Evolutionary conservation across 2,797 vertebrate species (phyloP).

Genomic region (Bothrops alternatus): DNA sequence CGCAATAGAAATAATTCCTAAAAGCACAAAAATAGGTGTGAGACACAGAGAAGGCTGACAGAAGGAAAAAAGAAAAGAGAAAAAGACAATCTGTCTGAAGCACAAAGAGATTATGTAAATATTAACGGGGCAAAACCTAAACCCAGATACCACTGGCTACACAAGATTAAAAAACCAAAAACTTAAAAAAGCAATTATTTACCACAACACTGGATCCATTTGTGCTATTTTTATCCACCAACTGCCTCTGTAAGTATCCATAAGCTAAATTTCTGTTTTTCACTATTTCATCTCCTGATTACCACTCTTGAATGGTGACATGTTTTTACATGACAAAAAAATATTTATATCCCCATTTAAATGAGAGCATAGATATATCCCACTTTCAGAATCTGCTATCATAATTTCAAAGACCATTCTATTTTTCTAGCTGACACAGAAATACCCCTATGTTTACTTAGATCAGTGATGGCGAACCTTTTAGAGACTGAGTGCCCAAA

Average conservation of each 20-base stretch:
- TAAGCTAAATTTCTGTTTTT: constrained; percentile 46
- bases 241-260: constrained; percentile 41
- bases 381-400: not conserved
- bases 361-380: not conserved
- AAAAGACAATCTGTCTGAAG: constrained; percentile 15
- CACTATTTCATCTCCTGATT: not conserved
- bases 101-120: constrained; percentile 30
- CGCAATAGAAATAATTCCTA: not conserved
- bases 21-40: constrained; percentile 32
- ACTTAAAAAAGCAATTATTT: constrained; percentile 45
- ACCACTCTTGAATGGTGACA: constrained; percentile 12
- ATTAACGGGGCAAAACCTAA: constrained; percentile 47
- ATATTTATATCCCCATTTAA: not conserved
- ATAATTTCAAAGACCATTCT: not conserved
- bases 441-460: not conserved
- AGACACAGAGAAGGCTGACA: rapidly evolving
- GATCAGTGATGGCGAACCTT: not conserved
- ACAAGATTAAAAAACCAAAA: constrained; percentile 47
- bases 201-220: constrained; percentile 50
- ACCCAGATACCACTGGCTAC: constrained; percentile 34
- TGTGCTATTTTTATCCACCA: constrained; percentile 33
- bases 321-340: constrained; percentile 24
- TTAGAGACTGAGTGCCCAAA: too few relatives aligned
- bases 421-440: not conserved
- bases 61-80: constrained; percentile 9